Base-by-base conservation (phyloP, 1,140 invertebrate genomes). In the Chironomus striatipennis region DNA sequence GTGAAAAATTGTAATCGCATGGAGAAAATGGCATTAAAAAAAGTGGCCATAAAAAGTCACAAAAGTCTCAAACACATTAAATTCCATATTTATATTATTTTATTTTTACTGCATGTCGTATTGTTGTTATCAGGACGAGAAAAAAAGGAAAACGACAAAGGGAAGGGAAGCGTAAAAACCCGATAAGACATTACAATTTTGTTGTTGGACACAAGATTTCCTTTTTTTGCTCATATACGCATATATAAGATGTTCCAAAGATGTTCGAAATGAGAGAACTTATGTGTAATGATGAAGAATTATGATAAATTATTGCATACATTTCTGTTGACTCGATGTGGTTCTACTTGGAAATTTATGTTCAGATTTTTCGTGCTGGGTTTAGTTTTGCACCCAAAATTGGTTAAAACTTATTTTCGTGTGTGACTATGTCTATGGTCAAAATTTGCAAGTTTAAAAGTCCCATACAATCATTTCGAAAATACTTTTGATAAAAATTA, bases 11-110 rank as follows among this genome's bases (percentile, higher is more conserved):
- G 65, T 70, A 70, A 70, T 70, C 65, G 65, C 65, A 9, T 18
- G 20, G 15, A 12, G 47, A 15, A 70, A 70, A 70, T 17, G 18
- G 65, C 65, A 70, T 70, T 70, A 70, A 70, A 70, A 57, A 57
- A 70, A 18, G 12, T 57, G 12, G 0, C 20, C 65, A 70, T 70
- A 70, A 70, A 70, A 67, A 17, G 64, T 67, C 64, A 67, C 64
- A 67, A 70, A 70, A 21, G 47, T 57, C 47, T 12, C 47, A 57
- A 70, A 18, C n/a, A 70, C 20, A 20, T 20, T 20, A 70, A 20
- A 21, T 8, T 70, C 65, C 65, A 70, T 70, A 70, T 70, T 70
- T 70, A 70, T 70, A 70, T 70, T n/a, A n/a, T n/a, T n/a, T 70
- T 70, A 70, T 70, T 70, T n/a, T 70, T 70, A 70, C n/a, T 70